These are phyloP conservation scores for Choloepus hoffmanni DNA, from an alignment of 2,113 vertebrate genomes.

Conservation along the genomic window DNA sequence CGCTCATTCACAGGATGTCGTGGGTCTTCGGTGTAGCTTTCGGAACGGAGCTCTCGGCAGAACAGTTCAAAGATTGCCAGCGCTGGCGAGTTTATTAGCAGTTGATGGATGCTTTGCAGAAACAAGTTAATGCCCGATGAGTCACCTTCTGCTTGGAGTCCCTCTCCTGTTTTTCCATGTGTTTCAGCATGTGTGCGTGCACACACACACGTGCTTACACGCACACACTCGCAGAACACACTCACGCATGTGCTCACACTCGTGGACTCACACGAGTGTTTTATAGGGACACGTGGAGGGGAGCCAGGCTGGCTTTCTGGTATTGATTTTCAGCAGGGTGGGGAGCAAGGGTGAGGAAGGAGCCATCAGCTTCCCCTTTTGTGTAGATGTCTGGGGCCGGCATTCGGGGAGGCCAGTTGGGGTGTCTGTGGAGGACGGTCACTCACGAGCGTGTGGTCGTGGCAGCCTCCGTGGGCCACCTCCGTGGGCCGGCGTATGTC, in stretches of 20 bases:
- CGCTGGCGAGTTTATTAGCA: conserved; percentile 63
- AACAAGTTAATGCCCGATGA: conserved; percentile 75
- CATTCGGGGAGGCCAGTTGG: background rate
- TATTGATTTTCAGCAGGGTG: background rate
- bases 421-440: background rate
- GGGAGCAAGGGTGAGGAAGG: background rate
- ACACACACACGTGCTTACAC: background rate
- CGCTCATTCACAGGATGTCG: background rate
- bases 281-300: background rate
- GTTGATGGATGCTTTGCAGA: conserved; percentile 77
- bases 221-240: background rate
- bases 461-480: background rate
- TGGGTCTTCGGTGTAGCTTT: background rate
- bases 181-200: background rate
- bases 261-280: background rate
- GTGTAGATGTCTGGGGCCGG: background rate
- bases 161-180: conserved; percentile 68
- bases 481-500: background rate
- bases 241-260: rapidly evolving
- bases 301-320: background rate
- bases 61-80: conserved; percentile 43
- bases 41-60: conserved; percentile 3
- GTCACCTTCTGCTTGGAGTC: conserved; percentile 69
- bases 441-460: background rate
- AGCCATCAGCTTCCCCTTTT: background rate